Evolutionary conservation across 1,140 invertebrate genomes (phyloP), one percentile per base, ranked within the genome.

Genomic region (Drosophila nigrodunni): DNA sequence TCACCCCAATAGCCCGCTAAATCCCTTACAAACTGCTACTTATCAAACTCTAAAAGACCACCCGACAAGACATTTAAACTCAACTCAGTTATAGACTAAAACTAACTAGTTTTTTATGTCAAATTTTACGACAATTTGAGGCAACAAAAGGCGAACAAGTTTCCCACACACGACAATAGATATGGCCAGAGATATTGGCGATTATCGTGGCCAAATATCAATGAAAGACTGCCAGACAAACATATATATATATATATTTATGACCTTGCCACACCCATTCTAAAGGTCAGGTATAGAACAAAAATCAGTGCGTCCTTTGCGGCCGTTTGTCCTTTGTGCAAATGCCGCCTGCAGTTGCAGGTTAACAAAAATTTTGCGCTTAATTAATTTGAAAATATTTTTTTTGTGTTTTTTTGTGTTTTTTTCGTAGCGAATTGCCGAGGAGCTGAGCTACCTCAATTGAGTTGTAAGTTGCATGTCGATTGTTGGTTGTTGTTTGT

Each of bases 281-380:
- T 47, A 7, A 30, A 30, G 25, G 35, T 15, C 67, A 81, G 83
- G 76, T 78, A 67, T 37, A 11, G 34, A 74, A 2, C 25, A 30
- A 80, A 30, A 80, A 74, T 89, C 69, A 69, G 59, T 71, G 49
- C 47, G 72, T 37, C 71, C 47, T 59, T 61, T 60, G 25, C 2
- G 25, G 25, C 25, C 37, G 41, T 21, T n/a, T 37, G 46, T 61
- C 67, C 76, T 82, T 88, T 82, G 68, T 64, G 60, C 25, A 58
- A 57, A 43, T 70, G 68, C 82, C 82, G 82, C 61, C 47, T 11
- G 41, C 57, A 66, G 69, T 39, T 43, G 41, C 50, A 69, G 74
- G 80, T 74, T 61, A 54, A 68, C 65, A 62, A 89, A 62, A 89
- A 89, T 89, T 89, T 89, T 85, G 62, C 86, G 85, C 86, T 75